Evolutionary conservation across 2,888 invertebrate genomes (phyloP), one percentile per base, ranked within the genome.

Genomic region (Dynastes grantii): DNA sequence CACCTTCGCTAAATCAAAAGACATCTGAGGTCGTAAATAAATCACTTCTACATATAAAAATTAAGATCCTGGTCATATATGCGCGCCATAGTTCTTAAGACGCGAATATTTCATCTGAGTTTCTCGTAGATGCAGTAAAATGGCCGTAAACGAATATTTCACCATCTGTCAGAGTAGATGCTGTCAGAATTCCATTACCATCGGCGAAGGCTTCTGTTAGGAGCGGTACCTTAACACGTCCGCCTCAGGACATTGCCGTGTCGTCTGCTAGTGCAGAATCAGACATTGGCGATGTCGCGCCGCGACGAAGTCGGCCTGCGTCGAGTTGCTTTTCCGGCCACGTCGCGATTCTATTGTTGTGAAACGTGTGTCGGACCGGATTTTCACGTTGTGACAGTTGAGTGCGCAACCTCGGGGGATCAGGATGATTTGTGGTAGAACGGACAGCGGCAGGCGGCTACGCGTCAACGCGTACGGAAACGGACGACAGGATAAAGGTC

Each of bases 301-400:
- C 53, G 49, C 76, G 29, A 13, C 49, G 29, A 3, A 29, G 32
- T 16, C 16, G 49, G 67, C 16, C 64, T 45, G 29, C 67, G 67
- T 67, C 37, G 77, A 70, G 63, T 70, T 71, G 77, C 77, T 86
- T 88, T 89, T 88, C 88, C 85, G 83, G 84, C 88, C 88, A 89
- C 88, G 88, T 88, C 87, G 87, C 85, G 87, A 88, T 88, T 88
- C 88, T 88, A 89, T 89, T 83, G 82, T 83, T 81, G 80, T 80
- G 81, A 81, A 81, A 88, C 88, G 88, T 79, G 79, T 79, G 79
- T 79, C 79, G 77, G 71, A 64, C 63, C 79, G 79, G 79, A 79
- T 79, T 79, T 87, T 86, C 86, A 85, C 86, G 84, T 85, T 87
- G 87, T 88, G 88, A 88, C 88, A 88, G 88, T 85, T 87, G 88